Evolutionary conservation across 23 tunicate species (phyloP).

Genomic region (Styela plicata): DNA sequence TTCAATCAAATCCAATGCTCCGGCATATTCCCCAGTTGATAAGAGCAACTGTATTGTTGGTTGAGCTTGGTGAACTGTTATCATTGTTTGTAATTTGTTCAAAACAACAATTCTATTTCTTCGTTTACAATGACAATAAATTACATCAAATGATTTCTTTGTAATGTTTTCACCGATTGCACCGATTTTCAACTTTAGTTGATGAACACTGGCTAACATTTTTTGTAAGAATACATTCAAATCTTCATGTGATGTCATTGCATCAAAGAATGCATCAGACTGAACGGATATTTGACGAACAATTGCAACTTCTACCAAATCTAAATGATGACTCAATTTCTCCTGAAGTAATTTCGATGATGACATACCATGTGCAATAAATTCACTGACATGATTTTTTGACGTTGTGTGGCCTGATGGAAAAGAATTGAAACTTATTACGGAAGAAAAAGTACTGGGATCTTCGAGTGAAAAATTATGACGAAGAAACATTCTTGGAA

Average conservation of each 20-base stretch:
- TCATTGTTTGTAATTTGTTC: conserved; percentile 63
- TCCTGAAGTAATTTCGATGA: conserved; percentile 77
- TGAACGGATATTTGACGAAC: conserved; percentile 80
- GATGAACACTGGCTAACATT: neutral
- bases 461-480: conserved; percentile 50
- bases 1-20: conserved; percentile 79
- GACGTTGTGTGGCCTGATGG: neutral
- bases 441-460: conserved; percentile 34
- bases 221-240: conserved; percentile 38
- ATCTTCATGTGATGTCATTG: conserved; percentile 83
- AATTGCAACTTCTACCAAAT: conserved; percentile 82
- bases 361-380: neutral
- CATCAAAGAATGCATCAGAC: conserved; percentile 88
- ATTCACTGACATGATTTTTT: neutral
- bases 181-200: neutral
- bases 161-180: neutral
- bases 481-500: conserved; percentile 61
- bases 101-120: conserved; percentile 40
- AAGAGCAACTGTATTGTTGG: conserved; percentile 86
- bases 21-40: conserved; percentile 75
- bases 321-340: conserved; percentile 77
- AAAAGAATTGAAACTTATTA: neutral
- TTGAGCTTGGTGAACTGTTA: conserved; percentile 87
- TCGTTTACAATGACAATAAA: conserved; percentile 20
- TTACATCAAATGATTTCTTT: conserved; percentile 10